phyloP scores from a whole-genome alignment of 2,888 invertebrate genomes.

The Sarcophaga carnaria region DNA sequence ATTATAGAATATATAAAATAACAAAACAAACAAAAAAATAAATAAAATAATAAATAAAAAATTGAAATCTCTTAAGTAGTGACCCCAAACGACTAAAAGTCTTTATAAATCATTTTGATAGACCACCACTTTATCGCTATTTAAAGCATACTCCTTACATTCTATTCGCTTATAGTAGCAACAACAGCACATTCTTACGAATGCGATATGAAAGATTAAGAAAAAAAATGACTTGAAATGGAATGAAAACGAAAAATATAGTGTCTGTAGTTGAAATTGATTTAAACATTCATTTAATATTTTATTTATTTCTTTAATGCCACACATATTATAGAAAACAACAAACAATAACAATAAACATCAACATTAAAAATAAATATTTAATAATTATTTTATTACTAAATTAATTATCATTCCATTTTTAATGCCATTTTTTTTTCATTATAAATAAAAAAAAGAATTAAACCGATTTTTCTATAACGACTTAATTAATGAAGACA shows the following conservation, averaged over 20 bases:
- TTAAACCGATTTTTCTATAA: conserved; percentile 4
- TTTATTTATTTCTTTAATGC: conserved; percentile 61
- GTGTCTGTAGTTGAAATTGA: conserved; percentile 27
- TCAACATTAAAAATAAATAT: conserved; percentile 69
- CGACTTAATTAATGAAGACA: conserved; percentile 38
- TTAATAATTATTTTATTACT: conserved; percentile 66
- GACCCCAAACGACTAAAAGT: conserved; percentile 62
- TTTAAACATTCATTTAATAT: conserved; percentile 31
- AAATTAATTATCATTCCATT: conserved; percentile 62
- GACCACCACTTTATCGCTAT: conserved; percentile 69
- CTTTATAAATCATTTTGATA: conserved; percentile 69
- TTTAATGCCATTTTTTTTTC: conserved; percentile 27
- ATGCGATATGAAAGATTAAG: background rate
- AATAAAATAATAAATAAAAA: conserved; percentile 16
- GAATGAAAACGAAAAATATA: conserved; percentile 13
- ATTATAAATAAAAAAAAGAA: background rate
- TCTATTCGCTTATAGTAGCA: background rate
- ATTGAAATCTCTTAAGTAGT: conserved; percentile 60
- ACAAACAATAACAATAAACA: conserved; percentile 70
- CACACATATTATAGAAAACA: conserved; percentile 64
- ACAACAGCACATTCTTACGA: background rate
- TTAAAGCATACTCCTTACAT: background rate
- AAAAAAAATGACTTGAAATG: background rate
- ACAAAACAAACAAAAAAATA: background rate
- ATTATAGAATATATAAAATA: conserved; percentile 4